These are phyloP conservation scores for Ceyx cyanopectus DNA, from an alignment of 2,113 vertebrate genomes.

Conservation along the genomic window DNA sequence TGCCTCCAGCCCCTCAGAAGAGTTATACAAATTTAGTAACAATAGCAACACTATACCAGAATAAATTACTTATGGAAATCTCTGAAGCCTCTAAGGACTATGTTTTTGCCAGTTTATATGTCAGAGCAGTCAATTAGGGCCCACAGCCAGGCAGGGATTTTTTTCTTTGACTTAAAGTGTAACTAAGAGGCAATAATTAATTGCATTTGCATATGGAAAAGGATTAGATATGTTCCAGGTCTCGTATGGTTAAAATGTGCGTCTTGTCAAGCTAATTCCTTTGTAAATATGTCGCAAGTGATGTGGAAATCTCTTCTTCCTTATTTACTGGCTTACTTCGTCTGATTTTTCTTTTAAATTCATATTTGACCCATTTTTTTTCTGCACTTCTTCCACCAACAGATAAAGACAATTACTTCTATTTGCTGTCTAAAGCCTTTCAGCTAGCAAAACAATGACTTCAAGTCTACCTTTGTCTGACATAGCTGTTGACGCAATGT, in stretches of 20 bases:
- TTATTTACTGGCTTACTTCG: constrained; percentile 44
- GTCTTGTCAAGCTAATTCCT: neutral
- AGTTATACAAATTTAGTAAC: neutral
- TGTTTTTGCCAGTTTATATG: neutral
- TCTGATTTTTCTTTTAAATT: neutral
- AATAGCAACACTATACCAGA: neutral
- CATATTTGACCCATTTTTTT: neutral
- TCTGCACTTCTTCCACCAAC: neutral
- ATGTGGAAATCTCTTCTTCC: neutral
- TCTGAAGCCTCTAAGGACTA: neutral
- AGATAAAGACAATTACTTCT: neutral
- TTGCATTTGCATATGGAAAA: constrained; percentile 13
- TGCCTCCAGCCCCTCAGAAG: neutral
- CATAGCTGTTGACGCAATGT: constrained; percentile 3
- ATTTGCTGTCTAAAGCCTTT: constrained; percentile 1
- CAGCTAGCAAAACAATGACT: constrained; percentile 15
- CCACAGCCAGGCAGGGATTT: neutral
- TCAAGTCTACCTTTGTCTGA: neutral
- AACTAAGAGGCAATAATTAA: neutral
- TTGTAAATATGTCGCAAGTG: constrained; percentile 6
- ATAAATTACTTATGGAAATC: constrained; percentile 16
- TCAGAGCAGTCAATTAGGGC: neutral
- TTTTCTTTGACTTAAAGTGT: constrained; percentile 34
- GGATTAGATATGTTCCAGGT: neutral
- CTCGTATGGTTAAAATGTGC: constrained; percentile 4